Evolutionary conservation across 2,113 vertebrate genomes (phyloP), one percentile per base, ranked within the genome.

Genomic region (Rana temporaria): DNA sequence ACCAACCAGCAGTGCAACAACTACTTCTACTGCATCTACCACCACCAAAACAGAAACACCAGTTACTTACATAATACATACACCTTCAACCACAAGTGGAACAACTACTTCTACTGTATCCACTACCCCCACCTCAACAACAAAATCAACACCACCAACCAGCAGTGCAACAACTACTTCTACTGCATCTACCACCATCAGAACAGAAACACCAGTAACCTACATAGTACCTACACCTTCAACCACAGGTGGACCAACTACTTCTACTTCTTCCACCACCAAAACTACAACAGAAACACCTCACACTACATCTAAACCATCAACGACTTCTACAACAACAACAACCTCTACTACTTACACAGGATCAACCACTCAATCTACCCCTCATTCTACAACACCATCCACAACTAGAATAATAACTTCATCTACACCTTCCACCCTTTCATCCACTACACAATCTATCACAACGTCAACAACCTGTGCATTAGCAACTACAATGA

Each of bases 381-480:
- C n/a, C n/a, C n/a, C 26, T 30, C 1, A 3, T 19, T 19, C 66
- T 42, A 68, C 9, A 42, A 20, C 66, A 18, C 24, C 62, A 64
- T 11, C 62, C 1, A 8, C 20, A 3, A 38, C 7, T 38, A 38
- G 6, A 38, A 20, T 30, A 24, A 30, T 14, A 24, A 6, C 34
- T 38, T 5, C 5, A 38, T 38, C 34, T 38, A 9, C 38, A 71
- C 8, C 11, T 2, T 30, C 24, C 1, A 20, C 20, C 20, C n/a
- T n/a, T n/a, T n/a, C n/a, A n/a, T n/a, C n/a, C n/a, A n/a, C n/a
- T n/a, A n/a, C n/a, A 30, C 64, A 30, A 66, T 16, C 14, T 18
- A 15, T n/a, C 4, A 42, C 66, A 19, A 56, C 78, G 24, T 69
- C 66, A 60, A 69, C 78, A 48, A 79, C 78, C 17, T 69, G 78